A percentile compares a stretch with the other conserved stretches of the same genome.
Evolutionary conservation across 2,797 vertebrate species (phyloP).

Genomic region (Onychomys arenicola): DNA sequence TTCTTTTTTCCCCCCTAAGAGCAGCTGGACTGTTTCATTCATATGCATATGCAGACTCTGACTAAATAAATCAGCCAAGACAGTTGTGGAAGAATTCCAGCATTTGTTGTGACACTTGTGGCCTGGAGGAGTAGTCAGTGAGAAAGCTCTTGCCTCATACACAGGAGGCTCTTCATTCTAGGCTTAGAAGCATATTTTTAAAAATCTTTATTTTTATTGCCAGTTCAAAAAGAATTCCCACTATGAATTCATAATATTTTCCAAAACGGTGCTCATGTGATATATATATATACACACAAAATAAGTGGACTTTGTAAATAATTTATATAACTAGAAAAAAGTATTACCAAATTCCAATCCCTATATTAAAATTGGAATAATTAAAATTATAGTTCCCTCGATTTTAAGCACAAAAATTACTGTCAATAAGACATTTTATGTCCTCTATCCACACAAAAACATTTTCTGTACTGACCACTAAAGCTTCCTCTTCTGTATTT

Average conservation of each 20-base stretch:
- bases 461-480: not conserved
- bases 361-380: conserved; percentile 27
- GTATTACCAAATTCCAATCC: not conserved
- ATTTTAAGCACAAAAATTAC: conserved; percentile 25
- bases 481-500: not conserved
- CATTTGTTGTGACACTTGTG: conserved; percentile 23
- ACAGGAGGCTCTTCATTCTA: not conserved
- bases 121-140: not conserved
- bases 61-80: conserved; percentile 14
- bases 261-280: not conserved
- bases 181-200: not conserved
- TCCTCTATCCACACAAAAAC: not conserved
- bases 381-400: conserved; percentile 57
- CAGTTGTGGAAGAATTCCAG: not conserved
- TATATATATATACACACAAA: not conserved
- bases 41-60: not conserved
- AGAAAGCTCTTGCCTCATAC: not conserved
- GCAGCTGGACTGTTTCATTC: conserved; percentile 5
- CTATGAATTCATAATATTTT: conserved; percentile 40
- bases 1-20: not conserved
- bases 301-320: not conserved
- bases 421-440: not conserved
- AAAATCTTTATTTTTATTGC: conserved; percentile 8
- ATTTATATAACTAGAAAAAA: conserved; percentile 48
- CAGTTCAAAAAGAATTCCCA: not conserved